Evolutionary conservation across 2,797 vertebrate genomes (phyloP).

Genomic region (Nyctibius grandis): DNA sequence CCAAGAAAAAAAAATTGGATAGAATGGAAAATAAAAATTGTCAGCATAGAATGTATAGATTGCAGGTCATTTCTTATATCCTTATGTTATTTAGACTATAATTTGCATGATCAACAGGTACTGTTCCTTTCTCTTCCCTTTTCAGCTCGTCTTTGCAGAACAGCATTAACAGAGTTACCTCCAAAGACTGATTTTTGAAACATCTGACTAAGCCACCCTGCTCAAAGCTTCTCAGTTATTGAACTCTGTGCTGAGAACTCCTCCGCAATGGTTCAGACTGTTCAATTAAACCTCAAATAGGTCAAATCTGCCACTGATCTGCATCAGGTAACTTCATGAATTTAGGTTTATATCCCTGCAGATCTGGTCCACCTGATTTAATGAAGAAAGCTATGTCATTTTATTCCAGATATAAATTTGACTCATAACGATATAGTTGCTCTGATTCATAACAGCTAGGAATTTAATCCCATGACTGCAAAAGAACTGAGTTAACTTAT

Average conservation of each 20-base stretch:
- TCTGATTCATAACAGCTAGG: neutral
- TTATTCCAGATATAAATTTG: neutral
- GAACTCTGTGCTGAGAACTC: neutral
- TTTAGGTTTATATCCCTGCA: neutral
- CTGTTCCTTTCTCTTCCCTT: neutral
- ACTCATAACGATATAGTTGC: neutral
- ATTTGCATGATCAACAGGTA: neutral
- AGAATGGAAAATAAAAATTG: neutral
- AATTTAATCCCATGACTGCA: neutral
- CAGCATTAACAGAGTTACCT: neutral
- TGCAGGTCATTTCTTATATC: neutral
- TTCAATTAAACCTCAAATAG: neutral
- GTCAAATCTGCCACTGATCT: neutral
- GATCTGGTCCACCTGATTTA: neutral
- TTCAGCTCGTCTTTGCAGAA: neutral
- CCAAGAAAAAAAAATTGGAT: neutral
- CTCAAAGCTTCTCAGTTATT: neutral
- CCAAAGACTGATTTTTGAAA: neutral
- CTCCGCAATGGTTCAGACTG: neutral
- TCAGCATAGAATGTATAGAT: neutral
- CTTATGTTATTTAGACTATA: neutral
- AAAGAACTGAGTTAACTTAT: neutral
- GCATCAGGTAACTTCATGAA: neutral
- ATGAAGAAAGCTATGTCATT: neutral
- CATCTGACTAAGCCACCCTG: neutral